phyloP scores from a whole-genome alignment of 2,797 vertebrate species.

The Buphagus erythrorhynchus region DNA sequence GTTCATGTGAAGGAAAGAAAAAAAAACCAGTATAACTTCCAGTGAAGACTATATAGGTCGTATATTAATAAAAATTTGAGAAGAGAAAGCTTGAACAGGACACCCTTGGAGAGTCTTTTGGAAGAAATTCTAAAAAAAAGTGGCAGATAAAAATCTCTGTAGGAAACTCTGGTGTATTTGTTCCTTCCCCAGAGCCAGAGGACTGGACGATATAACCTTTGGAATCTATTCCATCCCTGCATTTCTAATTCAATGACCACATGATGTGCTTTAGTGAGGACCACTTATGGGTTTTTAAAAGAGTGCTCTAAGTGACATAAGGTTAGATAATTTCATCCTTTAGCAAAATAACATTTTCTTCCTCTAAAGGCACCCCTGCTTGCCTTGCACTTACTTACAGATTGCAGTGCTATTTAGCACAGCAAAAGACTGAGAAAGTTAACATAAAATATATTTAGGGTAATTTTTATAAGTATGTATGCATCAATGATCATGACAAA shows the following conservation, averaged over 20 bases:
- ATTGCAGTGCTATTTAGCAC: background rate
- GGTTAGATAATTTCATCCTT: slow-evolving; percentile 28
- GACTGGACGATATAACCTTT: slow-evolving; percentile 35
- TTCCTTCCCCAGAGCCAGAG: background rate
- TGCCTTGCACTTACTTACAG: background rate
- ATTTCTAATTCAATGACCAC: slow-evolving; percentile 43
- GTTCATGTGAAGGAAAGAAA: background rate
- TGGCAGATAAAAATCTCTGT: slow-evolving; percentile 36
- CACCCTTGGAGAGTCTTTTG: slow-evolving; percentile 23
- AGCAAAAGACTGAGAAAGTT: background rate
- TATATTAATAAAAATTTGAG: background rate
- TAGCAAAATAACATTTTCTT: background rate
- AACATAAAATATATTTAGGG: background rate
- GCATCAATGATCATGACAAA: background rate
- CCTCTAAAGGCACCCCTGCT: background rate
- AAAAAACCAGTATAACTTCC: background rate
- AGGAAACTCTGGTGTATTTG: slow-evolving; percentile 25
- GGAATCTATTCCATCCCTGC: slow-evolving; percentile 29
- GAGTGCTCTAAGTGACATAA: background rate
- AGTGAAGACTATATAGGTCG: slow-evolving; percentile 44
- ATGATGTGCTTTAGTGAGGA: slow-evolving; percentile 49
- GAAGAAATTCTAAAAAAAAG: slow-evolving; percentile 25
- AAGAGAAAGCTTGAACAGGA: background rate
- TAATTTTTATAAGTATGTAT: background rate
- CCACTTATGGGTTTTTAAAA: slow-evolving; percentile 25